Base-by-base conservation (phyloP, 1,140 invertebrate genomes). In the Atta colombica region DNA sequence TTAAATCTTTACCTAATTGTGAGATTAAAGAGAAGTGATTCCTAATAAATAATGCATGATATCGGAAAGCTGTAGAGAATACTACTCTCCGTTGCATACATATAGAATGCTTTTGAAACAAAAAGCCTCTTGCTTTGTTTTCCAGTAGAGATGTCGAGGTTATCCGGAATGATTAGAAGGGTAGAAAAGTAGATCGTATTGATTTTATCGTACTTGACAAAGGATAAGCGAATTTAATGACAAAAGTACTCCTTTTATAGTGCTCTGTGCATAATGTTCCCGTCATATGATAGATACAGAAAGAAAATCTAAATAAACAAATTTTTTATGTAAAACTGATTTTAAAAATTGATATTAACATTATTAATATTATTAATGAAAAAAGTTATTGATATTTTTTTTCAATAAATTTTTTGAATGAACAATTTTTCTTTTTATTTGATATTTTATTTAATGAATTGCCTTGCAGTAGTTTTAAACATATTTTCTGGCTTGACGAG, bases 1-100 rank as follows among this genome's bases (percentile, higher is more conserved):
- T 45, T 51, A 58, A 84, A 84, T 8, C 60, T 84, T 75, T 25
- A 31, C 10, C n/a, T 58, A 10, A 45, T 45, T 45, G 10, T 45
- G n/a, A 31, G 12, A 84, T 71, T 51, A 60, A 49, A 74, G 53
- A 74, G 55, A 82, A 49, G 25, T 49, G 55, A 39, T 61, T 31
- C 39, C n/a, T 61, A 49, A 84, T 84, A 61, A 75, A 84, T 84
- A 75, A 84, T 84, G 45, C 69, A 84, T 84, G 69, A 51, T 74
- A 84, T 75, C 69, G 68, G 69, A 35, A 75, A 61, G n/a, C 80
- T 49, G 39, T 49, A 61, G 39, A 31, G 39, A 74, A 82, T 82
- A 74, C 63, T 75, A 84, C 28, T 39, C 28, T 51, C 28, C 69
- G 39, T 10, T 51, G 21, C 14, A 51, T 68, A 49, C 3, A 60